phyloP scores from a whole-genome alignment of 1,140 invertebrate genomes.

The Pogonus chalceus region DNA sequence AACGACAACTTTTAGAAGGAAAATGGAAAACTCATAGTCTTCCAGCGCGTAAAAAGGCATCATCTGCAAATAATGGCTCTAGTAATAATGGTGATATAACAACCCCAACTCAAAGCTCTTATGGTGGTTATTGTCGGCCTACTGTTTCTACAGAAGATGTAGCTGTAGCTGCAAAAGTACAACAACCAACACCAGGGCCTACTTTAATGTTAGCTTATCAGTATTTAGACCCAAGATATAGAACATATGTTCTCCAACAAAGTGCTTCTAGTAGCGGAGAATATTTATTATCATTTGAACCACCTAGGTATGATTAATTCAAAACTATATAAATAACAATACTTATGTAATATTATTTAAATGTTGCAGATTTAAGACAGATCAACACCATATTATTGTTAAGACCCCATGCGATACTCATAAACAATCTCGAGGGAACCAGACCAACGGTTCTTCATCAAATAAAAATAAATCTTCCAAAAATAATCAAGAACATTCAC shows the following conservation, averaged over 20 bases:
- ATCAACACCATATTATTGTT: conserved; percentile 53
- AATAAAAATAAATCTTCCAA: conserved; percentile 31
- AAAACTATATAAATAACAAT: no score
- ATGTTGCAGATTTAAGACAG: conserved; percentile 27
- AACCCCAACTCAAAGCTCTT: conserved; percentile 33
- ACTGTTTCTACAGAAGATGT: conserved; percentile 63
- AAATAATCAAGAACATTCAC: conserved; percentile 24
- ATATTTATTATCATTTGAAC: conserved; percentile 55
- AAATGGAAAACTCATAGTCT: conserved; percentile 82
- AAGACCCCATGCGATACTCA: conserved; percentile 45
- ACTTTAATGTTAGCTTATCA: conserved; percentile 55
- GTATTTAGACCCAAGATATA: conserved; percentile 55
- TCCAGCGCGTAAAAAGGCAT: conserved; percentile 64
- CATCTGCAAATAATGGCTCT: conserved; percentile 44
- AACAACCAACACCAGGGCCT: conserved; percentile 39
- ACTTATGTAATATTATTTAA: no score
- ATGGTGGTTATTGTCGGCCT: conserved; percentile 45
- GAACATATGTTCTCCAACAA: conserved; percentile 52
- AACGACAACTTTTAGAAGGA: conserved; percentile 70
- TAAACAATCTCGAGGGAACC: conserved; percentile 33
- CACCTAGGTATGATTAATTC: conserved; percentile 51
- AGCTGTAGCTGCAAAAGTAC: conserved; percentile 35
- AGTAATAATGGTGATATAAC: conserved; percentile 37
- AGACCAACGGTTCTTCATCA: conserved; percentile 35
- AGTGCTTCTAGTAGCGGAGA: conserved; percentile 47